Evolutionary conservation across 2,113 vertebrate genomes (phyloP).

Genomic region (Leptosomus discolor): DNA sequence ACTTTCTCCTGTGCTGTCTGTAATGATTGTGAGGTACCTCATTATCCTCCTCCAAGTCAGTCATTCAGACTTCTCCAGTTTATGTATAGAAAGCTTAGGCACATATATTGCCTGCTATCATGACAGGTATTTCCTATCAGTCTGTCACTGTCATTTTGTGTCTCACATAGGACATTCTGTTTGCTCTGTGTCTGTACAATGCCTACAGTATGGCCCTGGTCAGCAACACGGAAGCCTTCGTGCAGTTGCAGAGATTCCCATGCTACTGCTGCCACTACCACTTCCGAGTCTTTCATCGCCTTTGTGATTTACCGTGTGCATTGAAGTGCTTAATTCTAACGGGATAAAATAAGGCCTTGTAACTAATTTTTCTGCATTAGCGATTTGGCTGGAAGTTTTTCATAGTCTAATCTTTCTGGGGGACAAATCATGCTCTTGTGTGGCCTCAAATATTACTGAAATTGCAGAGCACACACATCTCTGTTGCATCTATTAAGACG

Average conservation of each 20-base stretch:
- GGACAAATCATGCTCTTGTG: not conserved
- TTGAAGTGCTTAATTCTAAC: not conserved
- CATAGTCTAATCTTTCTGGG: not conserved
- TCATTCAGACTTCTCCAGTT: conserved; percentile 39
- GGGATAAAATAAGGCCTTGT: not conserved
- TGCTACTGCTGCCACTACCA: not conserved
- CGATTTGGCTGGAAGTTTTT: not conserved
- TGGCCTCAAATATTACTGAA: not conserved
- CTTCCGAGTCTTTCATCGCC: not conserved
- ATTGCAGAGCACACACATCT: not conserved
- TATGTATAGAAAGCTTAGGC: not conserved
- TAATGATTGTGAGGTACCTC: conserved; percentile 52
- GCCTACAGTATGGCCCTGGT: not conserved
- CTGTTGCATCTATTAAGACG: not conserved
- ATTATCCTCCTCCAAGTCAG: conserved; percentile 55
- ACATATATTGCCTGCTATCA: conserved; percentile 8
- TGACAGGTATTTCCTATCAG: conserved; percentile 39
- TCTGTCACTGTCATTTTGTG: conserved; percentile 10
- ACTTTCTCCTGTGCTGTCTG: conserved; percentile 27
- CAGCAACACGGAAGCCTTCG: not conserved
- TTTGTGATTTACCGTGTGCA: not conserved
- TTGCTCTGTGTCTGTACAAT: not conserved
- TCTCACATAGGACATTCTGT: not conserved
- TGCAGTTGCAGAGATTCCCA: not conserved
- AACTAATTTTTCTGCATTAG: not conserved